Percentiles rank a stretch among this genome's conserved stretches.
Evolutionary conservation across 53 echinoderm and acorn worm genomes (phyloP).

Genomic region (Holothuria scabra): DNA sequence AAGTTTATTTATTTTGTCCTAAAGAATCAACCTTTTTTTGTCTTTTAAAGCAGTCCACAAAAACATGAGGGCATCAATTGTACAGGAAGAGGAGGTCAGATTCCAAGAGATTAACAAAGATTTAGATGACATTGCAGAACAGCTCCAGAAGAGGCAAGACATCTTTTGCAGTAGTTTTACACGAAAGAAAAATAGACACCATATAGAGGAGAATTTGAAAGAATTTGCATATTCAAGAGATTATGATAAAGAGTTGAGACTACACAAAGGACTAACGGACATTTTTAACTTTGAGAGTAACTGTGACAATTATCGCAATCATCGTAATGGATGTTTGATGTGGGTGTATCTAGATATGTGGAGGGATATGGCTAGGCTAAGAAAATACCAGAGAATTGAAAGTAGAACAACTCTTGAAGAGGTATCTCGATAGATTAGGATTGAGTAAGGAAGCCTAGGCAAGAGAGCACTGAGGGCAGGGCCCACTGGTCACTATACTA

Average conservation of each 20-base stretch:
- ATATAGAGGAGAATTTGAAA: constrained; percentile 61
- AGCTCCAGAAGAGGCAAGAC: constrained; percentile 72
- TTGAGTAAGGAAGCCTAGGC: too few relatives aligned
- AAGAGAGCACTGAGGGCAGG: too few relatives aligned
- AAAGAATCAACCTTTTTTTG: not conserved
- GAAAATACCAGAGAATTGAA: constrained; percentile 57
- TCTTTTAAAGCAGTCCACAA: not conserved
- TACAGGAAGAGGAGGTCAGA: constrained; percentile 39
- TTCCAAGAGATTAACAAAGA: constrained; percentile 51
- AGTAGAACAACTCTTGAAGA: not conserved
- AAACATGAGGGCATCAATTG: not conserved
- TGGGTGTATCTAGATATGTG: constrained; percentile 86
- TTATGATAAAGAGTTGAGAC: constrained; percentile 67
- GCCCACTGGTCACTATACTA: too few relatives aligned
- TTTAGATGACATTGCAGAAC: constrained; percentile 59
- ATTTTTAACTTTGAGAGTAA: constrained; percentile 70
- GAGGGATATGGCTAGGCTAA: constrained; percentile 64
- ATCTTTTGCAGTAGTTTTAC: constrained; percentile 71
- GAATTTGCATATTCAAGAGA: constrained; percentile 53
- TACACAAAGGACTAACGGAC: constrained; percentile 65
- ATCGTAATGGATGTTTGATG: constrained; percentile 81
- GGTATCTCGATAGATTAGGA: not conserved
- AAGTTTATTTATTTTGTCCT: too few relatives aligned
- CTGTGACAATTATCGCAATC: constrained; percentile 45
- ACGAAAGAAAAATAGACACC: constrained; percentile 37